phyloP scores from a whole-genome alignment of 2,797 vertebrate genomes.

The Passerculus sandwichensis region DNA sequence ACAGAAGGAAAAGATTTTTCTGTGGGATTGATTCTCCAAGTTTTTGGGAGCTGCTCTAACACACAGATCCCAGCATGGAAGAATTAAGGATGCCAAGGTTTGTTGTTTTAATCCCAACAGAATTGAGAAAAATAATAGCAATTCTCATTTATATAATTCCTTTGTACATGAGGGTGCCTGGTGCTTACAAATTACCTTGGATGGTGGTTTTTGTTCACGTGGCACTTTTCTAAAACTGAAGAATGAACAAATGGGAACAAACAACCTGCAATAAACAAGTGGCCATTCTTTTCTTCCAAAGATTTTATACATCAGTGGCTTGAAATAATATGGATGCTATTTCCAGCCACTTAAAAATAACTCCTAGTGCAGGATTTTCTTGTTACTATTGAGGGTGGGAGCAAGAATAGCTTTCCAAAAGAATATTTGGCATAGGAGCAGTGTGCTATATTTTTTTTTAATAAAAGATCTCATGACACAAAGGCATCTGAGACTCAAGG shows the following conservation, averaged over 20 bases:
- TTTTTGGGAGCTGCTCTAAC: background rate
- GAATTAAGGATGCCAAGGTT: background rate
- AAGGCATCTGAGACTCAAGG: conserved; percentile 51
- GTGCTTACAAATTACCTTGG: background rate
- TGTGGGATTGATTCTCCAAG: background rate
- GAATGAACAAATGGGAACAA: conserved; percentile 54
- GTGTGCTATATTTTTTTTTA: conserved; percentile 55
- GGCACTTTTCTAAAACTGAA: conserved; percentile 50
- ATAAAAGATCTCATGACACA: conserved; percentile 68
- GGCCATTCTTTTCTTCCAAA: conserved; percentile 64
- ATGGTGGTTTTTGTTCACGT: conserved; percentile 2
- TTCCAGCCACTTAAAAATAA: conserved; percentile 78
- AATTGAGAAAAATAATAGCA: background rate
- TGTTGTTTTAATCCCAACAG: background rate
- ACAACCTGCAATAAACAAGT: conserved; percentile 73
- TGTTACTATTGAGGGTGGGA: conserved; percentile 70
- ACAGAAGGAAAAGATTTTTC: background rate
- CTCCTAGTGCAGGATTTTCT: conserved; percentile 75
- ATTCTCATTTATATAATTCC: background rate
- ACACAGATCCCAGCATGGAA: background rate
- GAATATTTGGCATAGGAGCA: conserved; percentile 72
- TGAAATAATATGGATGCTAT: conserved; percentile 78
- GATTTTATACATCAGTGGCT: conserved; percentile 70
- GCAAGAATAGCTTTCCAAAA: conserved; percentile 75
- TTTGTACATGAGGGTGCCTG: background rate